Base-by-base conservation (phyloP, 2,113 vertebrate species). In the Donacobius atricapilla region DNA sequence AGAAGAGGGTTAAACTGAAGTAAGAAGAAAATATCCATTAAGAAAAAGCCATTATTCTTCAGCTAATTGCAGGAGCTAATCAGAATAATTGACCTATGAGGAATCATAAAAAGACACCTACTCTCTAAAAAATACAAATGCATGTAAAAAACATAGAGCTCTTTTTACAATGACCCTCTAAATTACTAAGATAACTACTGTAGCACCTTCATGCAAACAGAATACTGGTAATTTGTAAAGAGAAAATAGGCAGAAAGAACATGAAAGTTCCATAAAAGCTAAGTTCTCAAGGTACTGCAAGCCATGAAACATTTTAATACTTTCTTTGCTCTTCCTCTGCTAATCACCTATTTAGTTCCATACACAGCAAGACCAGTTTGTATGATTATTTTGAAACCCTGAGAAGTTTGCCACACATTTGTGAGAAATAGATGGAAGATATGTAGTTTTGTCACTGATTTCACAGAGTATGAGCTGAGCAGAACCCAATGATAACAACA, bases 1-100 rank as follows among this genome's bases (percentile, higher is more conserved):
- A 80, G 40, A 66, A 95, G 28, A 94, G 19, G 25, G 23, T 87
- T 86, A 82, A 91, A 90, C 35, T 60, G 58, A 58, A 85, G 35
- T n/a, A 83, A 91, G 53, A 89, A 91, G 20, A 94, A 96, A 91
- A 96, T 72, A 92, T 39, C 87, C 77, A 91, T 94, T 96, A 92
- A 89, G 48, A 27, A 87, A 95, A 93, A 87, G 51, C 27, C 71
- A 92, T 96, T 89, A 83, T 84, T 89, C 85, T 94, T 92, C 71
- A 83, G 42, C 48, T 93, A 94, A 96, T 80, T 94, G 75, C 51
- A 93, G 83, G 86, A 75, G 21, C 61, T 94, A 86, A 85, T 86
- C 39, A 90, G 73, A 94, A 96, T 77, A 95, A 97, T 96, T 91
- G 95, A 93, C 53, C 48, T 50, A 91, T 87, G 61, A 91, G 42